Evolutionary conservation across 2,888 invertebrate genomes (phyloP), one percentile per base, ranked within the genome.

Genomic region (Yponomeuta sedellus): DNA sequence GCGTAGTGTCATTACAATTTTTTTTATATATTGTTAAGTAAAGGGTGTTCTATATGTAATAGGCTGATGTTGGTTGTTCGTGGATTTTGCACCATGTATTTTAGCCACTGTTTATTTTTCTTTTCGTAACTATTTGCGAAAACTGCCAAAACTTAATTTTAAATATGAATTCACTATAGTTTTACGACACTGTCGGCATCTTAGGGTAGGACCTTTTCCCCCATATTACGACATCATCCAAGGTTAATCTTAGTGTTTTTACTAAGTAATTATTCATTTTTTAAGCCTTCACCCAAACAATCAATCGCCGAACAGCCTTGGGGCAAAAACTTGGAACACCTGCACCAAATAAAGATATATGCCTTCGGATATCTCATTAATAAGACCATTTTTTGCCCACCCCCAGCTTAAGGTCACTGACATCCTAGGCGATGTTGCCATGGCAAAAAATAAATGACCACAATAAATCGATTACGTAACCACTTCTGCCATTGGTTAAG

Each of bases 381-480:
- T 75, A 77, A 77, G 73, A 73, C 25, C 58, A 61, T 69, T 68
- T 67, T 78, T 81, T 84, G 80, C 78, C 70, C 70, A 67, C 67
- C 66, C 69, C 67, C 72, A 75, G 75, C 76, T 73, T 72, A 69
- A 66, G 85, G 83, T 86, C 82, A 73, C 78, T 82, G 85, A 82
- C 82, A 74, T 78, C 73, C 81, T 81, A 81, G 80, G 73, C 71
- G 71, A 74, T 80, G 79, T 81, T 83, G 76, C 72, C 75, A 72
- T 70, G 70, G 73, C 78, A 82, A 83, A 81, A 82, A 81, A 74
- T 72, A 74, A 75, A 76, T 74, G 74, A 74, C 73, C 77, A 76
- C 72, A 74, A 75, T 75, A 76, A 79, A 80, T 79, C 75, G 78
- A 76, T 83, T 80, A 74, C 78, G 75, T 82, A 82, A 83, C 66